Evolutionary conservation across 2,113 vertebrate genomes (phyloP), one percentile per base, ranked within the genome.

Genomic region (Sceloporus tristichus): DNA sequence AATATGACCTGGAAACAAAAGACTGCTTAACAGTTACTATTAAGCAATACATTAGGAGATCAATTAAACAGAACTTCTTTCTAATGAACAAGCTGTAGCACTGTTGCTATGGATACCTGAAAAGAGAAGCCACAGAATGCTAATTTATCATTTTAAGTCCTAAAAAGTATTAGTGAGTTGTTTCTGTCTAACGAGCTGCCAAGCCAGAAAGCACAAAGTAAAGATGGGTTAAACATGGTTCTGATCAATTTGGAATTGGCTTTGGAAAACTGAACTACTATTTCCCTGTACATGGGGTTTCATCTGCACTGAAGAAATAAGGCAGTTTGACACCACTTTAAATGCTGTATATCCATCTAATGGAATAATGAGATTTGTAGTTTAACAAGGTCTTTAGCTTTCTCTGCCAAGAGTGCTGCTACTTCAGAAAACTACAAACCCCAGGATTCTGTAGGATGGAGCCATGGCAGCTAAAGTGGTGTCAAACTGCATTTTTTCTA

Each of bases 1-100:
- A 99, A 98, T 98, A 98, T 98, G 98, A 98, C 98, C 98, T 98
- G 98, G 98, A 99, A 99, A 99, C 98, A 99, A 99, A 98, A 98
- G 98, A 98, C 97, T 98, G 98, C 98, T 98, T 98, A 97, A 97
- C 97, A 97, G 97, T 98, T 97, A 98, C 97, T 98, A 98, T 98
- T 97, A 98, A 97, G 98, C 98, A 96, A 98, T 98, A 98, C 98
- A 99, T 99, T 99, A 99, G 98, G 97, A 98, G 98, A 99, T 99
- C 98, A 99, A 99, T 99, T 99, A 99, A 99, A 98, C 94, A 98
- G 98, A 98, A 98, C 94, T 97, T 97, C 97, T 98, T 97, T 98
- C 97, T 97, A 97, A 96, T 97, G 96, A 97, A 91, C 92, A 97
- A 96, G 96, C 95, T 94, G 86, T 95, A 94, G 95, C 95, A 92